phyloP scores from a whole-genome alignment of 2,113 vertebrate genomes.

The Protobothrops flavoviridis region DNA sequence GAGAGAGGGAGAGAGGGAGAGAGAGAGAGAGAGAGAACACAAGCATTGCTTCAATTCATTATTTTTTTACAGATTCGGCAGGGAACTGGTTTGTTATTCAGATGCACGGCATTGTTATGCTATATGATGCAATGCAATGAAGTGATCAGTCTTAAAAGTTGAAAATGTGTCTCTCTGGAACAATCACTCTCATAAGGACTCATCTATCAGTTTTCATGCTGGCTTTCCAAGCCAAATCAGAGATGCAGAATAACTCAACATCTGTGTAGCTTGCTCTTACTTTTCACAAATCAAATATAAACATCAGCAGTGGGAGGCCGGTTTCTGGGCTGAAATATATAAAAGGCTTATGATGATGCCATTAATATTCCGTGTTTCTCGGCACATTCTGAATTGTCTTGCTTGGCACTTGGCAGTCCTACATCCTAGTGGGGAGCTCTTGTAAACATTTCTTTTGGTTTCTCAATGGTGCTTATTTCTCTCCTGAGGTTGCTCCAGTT shows the following conservation, averaged over 20 bases:
- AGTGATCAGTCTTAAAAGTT: slow-evolving; percentile 53
- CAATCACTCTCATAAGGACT: slow-evolving; percentile 32
- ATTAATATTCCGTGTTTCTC: slow-evolving; percentile 53
- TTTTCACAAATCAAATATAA: slow-evolving; percentile 43
- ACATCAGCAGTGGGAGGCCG: slow-evolving; percentile 33
- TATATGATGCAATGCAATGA: slow-evolving; percentile 26
- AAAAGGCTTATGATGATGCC: slow-evolving; percentile 34
- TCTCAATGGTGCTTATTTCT: not conserved
- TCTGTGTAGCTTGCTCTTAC: slow-evolving; percentile 21
- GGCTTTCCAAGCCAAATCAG: slow-evolving; percentile 43
- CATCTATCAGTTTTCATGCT: slow-evolving; percentile 33
- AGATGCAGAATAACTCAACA: slow-evolving; percentile 45
- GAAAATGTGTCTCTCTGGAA: slow-evolving; percentile 42
- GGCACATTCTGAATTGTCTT: slow-evolving; percentile 26
- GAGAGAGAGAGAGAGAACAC: too few species aligned
- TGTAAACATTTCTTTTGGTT: slow-evolving; percentile 23
- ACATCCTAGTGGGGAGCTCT: not conserved
- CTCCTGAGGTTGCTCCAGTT: not conserved
- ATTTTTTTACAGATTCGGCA: slow-evolving; percentile 33
- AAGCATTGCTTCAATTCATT: slow-evolving; percentile 29
- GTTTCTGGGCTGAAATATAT: slow-evolving; percentile 41
- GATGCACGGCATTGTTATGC: slow-evolving; percentile 33
- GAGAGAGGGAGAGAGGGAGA: not conserved
- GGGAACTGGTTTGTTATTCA: slow-evolving; percentile 57
- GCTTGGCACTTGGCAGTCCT: not conserved